phyloP scores from a whole-genome alignment of 2,888 invertebrate species.

The Patella depressa region DNA sequence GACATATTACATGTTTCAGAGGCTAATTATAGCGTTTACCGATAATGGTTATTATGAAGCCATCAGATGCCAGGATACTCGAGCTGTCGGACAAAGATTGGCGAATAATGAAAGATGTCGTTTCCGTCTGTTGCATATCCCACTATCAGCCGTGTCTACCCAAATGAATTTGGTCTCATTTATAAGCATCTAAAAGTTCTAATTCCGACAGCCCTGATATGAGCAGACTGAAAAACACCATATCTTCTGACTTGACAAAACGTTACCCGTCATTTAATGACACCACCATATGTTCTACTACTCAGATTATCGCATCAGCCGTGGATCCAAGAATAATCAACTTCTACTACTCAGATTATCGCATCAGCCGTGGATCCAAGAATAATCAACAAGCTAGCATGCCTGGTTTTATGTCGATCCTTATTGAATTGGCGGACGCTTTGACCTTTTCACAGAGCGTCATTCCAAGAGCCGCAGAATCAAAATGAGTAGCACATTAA shows the following conservation, averaged over 20 bases:
- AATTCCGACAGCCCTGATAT: not conserved
- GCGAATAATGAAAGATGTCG: slow-evolving; percentile 16
- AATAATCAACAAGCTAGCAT: no score
- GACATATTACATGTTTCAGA: slow-evolving; percentile 9
- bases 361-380: slow-evolving; percentile 11
- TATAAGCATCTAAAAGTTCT: not conserved
- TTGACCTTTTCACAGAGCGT: no score
- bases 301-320: slow-evolving; percentile 2
- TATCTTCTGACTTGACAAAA: no score
- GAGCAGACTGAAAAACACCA: not conserved
- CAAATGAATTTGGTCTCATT: slow-evolving; percentile 9
- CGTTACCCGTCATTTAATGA: no score
- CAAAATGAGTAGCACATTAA: no score
- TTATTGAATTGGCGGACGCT: no score
- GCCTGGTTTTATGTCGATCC: no score
- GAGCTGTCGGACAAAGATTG: slow-evolving; percentile 18
- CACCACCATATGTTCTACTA: not conserved
- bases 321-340: not conserved
- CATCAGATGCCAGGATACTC: slow-evolving; percentile 14
- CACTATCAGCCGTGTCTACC: no score
- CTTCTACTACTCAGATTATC: not conserved
- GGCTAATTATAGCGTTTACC: not conserved
- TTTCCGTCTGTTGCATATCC: no score
- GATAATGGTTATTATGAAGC: not conserved
- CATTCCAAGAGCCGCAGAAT: no score